These are phyloP conservation scores for Autographa pulchrina DNA, from an alignment of 2,888 invertebrate species.

Conservation along the genomic window DNA sequence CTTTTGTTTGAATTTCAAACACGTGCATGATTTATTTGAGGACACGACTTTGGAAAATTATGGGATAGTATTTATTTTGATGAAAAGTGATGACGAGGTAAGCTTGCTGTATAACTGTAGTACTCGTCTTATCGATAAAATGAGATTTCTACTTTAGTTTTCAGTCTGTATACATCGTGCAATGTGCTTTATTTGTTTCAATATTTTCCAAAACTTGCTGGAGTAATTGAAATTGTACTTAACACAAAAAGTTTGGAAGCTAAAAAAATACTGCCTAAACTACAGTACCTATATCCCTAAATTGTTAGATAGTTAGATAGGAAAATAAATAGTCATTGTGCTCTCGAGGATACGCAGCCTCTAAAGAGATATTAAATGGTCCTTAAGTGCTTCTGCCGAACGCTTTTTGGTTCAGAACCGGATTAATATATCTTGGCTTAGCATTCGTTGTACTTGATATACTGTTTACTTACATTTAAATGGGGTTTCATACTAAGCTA, in stretches of 20 bases:
- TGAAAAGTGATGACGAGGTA: background rate
- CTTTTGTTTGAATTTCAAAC: too few species aligned
- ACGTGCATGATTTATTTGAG: background rate
- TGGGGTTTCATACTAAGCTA: background rate
- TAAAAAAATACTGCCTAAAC: background rate
- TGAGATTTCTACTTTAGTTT: background rate
- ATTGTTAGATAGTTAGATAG: conserved; percentile 13
- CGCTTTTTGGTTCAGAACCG: conserved; percentile 28
- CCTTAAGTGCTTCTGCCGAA: conserved; percentile 37
- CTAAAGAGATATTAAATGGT: conserved; percentile 36
- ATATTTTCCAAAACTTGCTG: too few species aligned
- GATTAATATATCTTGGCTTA: conserved; percentile 39
- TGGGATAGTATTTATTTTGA: background rate
- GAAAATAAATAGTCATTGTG: conserved; percentile 24
- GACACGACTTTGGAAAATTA: background rate
- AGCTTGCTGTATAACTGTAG: background rate
- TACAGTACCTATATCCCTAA: background rate
- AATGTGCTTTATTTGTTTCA: background rate
- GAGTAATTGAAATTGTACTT: too few species aligned
- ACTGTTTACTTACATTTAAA: conserved; percentile 10
- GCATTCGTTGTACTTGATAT: conserved; percentile 22
- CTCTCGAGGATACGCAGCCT: conserved; percentile 12
- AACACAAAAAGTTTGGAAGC: background rate
- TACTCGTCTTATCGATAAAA: background rate
- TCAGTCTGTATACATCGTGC: background rate